Percentiles rank a stretch among this genome's conserved stretches.
These are phyloP conservation scores for Ibycter americanus DNA, from an alignment of 2,797 vertebrate species.

Conservation along the genomic window DNA sequence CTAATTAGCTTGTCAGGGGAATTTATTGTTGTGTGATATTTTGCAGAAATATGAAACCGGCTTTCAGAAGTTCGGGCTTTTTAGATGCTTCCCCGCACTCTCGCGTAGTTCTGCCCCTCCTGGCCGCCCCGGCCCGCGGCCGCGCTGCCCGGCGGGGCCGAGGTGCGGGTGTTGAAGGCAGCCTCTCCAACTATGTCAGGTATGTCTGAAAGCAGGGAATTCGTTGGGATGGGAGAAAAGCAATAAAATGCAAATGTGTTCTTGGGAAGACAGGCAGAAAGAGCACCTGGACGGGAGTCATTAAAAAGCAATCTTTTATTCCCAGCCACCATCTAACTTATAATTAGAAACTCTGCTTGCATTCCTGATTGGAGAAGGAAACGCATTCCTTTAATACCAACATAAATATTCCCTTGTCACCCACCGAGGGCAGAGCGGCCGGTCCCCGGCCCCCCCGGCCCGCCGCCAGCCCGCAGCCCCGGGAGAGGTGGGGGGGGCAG, in stretches of 20 bases:
- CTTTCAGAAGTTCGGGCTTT: too few relatives aligned
- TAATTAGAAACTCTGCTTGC: slow-evolving; percentile 74
- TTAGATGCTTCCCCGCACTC: too few relatives aligned
- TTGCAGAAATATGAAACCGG: too few relatives aligned
- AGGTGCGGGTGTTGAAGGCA: slow-evolving; percentile 41
- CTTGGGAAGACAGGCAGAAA: slow-evolving; percentile 56
- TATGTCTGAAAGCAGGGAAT: slow-evolving; percentile 65
- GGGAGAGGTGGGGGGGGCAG: too few relatives aligned
- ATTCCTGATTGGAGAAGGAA: slow-evolving; percentile 73
- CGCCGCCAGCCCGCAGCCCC: not conserved
- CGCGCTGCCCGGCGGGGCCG: not conserved
- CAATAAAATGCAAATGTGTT: slow-evolving; percentile 72
- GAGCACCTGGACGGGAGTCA: slow-evolving; percentile 69
- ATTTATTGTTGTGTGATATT: too few relatives aligned
- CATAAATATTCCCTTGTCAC: slow-evolving; percentile 59
- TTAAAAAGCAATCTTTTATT: slow-evolving; percentile 71
- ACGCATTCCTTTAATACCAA: slow-evolving; percentile 47
- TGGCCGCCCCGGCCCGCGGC: too few relatives aligned
- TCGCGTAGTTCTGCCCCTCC: too few relatives aligned
- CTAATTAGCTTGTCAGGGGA: too few relatives aligned
- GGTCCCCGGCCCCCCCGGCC: not conserved
- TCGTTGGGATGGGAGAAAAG: slow-evolving; percentile 50
- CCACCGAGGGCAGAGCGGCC: not conserved
- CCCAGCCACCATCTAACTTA: slow-evolving; percentile 63
- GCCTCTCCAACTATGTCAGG: slow-evolving; percentile 59